Evolutionary conservation across 1,140 invertebrate species (phyloP), one percentile per base, ranked within the genome.

Genomic region (Drosophila nikananu): DNA sequence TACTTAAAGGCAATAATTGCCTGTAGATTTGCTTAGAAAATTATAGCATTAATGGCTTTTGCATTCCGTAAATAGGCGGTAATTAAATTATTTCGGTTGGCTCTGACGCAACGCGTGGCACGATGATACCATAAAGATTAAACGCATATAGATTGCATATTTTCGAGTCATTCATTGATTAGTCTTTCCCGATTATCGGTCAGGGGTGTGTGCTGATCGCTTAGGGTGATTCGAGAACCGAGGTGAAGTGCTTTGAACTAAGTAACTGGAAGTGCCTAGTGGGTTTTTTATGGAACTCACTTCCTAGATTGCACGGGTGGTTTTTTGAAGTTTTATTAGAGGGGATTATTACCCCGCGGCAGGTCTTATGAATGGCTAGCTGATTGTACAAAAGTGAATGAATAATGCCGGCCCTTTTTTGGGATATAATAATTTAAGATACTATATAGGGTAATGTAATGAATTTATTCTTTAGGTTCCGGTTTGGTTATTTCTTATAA

Each of bases 11-110:
- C 35, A 51, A 59, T 37, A 39, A 54, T 49, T 30, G 25, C 21
- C 23, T 23, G 13, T 23, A 17, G 19, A 49, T 62, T 51, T 23
- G 35, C 12, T 10, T 23, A 19, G n/a, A n/a, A 57, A 25, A 58
- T 51, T 72, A 60, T 30, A 27, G 59, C 58, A 59, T 59, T 76
- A 54, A 76, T 54, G 42, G 49, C 52, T 60, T 60, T 46, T 35
- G 48, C 13, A 77, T 48, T 55, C 55, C 75, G 44, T 77, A 57
- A 68, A 77, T 62, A 77, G 72, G n/a, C n/a, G 23, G 61, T 21
- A 41, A 59, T 59, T 44, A 77, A 67, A 42, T 35, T 39, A 66
- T 77, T 65, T 59, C n/a, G 27, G 19, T 41, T 51, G 59, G 23
- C 17, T 48, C 54, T 67, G 74, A 77, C 74, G 73, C 39, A 73